Conservation (phyloP, 92 coral and sea anemone species). For the Chrysogorgia sp. region DNA sequence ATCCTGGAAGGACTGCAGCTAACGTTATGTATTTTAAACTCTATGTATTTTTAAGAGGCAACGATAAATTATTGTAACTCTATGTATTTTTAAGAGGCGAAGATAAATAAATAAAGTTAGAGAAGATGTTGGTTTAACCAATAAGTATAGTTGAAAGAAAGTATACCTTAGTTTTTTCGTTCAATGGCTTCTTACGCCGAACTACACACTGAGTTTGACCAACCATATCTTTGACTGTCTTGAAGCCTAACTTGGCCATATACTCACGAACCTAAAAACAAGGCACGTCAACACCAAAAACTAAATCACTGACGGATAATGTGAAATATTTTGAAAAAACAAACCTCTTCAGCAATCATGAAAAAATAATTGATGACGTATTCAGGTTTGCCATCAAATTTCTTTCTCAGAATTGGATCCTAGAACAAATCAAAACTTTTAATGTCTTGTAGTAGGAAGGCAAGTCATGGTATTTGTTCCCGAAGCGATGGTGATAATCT, state of each 20-base stretch:
- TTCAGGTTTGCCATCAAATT: conserved; percentile 96
- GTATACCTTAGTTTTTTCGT: conserved; percentile 82
- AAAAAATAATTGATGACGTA: conserved; percentile 90
- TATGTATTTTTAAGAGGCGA: no score
- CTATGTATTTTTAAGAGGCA: no score
- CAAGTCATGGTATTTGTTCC: no score
- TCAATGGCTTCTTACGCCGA: conserved; percentile 72
- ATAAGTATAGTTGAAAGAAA: neutral
- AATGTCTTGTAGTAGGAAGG: neutral
- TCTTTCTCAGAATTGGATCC: conserved; percentile 94
- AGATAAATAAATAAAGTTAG: no score
- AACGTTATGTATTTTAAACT: no score
- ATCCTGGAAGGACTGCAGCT: no score
- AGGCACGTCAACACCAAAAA: neutral
- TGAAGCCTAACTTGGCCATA: conserved; percentile 91
- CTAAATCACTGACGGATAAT: neutral
- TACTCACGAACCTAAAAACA: conserved; percentile 76
- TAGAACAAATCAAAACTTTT: neutral
- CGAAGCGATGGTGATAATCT: no score
- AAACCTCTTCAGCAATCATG: conserved; percentile 98
- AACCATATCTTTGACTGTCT: conserved; percentile 76
- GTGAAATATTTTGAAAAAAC: neutral
- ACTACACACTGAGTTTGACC: conserved; percentile 82
- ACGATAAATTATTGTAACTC: no score
- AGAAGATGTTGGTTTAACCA: no score